Evolutionary conservation across 1,140 invertebrate species (phyloP).

Genomic region (Drosophila micromelanica): DNA sequence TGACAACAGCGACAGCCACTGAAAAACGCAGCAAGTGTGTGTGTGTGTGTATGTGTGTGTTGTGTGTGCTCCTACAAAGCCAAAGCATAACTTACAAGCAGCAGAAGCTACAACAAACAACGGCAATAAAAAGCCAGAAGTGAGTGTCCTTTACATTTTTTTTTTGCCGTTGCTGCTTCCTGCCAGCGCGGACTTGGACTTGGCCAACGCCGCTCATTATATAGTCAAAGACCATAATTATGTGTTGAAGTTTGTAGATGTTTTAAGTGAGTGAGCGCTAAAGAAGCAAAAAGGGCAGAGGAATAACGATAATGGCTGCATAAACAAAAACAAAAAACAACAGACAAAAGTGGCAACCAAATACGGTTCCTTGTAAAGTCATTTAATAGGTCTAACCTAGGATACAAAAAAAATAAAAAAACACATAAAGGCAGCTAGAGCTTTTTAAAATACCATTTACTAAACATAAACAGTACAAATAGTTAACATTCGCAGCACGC

Average conservation of each 20-base stretch:
- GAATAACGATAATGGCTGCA: constrained; percentile 31
- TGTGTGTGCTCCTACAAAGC: constrained; percentile 58
- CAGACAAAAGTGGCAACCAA: constrained; percentile 5
- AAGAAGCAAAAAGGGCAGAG: constrained; percentile 20
- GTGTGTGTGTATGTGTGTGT: constrained; percentile 37
- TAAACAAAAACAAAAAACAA: constrained; percentile 16
- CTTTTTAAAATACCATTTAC: background rate
- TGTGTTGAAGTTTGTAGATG: constrained; percentile 80
- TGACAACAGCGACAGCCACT: constrained; percentile 68
- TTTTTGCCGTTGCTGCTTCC: constrained; percentile 53
- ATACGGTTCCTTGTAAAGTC: constrained; percentile 31
- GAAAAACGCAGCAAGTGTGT: constrained; percentile 58
- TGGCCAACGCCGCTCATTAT: constrained; percentile 76
- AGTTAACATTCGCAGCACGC: background rate
- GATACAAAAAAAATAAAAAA: background rate
- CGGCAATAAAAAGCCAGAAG: constrained; percentile 75
- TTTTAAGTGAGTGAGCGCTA: constrained; percentile 51
- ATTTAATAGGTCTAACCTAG: constrained; percentile 11
- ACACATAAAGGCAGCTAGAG: background rate
- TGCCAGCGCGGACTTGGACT: constrained; percentile 64
- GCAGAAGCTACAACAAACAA: constrained; percentile 45
- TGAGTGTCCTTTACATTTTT: constrained; percentile 78
- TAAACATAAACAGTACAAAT: background rate
- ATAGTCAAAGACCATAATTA: constrained; percentile 83
- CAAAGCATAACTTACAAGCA: constrained; percentile 77